Conservation (phyloP, 2,888 invertebrate genomes). For the Ectobius pallidus region DNA sequence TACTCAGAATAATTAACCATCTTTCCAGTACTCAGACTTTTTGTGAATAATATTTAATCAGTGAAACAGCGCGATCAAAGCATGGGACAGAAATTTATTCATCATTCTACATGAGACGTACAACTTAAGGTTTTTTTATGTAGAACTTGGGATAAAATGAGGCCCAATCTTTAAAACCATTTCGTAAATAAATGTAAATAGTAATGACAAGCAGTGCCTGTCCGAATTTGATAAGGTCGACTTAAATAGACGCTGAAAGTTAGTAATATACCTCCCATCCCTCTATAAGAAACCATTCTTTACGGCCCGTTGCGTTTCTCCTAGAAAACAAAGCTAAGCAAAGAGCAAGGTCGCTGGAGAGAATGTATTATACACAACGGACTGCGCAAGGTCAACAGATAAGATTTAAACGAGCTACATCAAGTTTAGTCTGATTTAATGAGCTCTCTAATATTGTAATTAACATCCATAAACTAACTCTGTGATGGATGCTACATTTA, state of each 20-base stretch:
- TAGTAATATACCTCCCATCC: background rate
- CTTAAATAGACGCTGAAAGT: background rate
- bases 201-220: background rate
- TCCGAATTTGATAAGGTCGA: background rate
- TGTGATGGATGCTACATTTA: background rate
- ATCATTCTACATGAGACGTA: no score
- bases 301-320: conserved; percentile 1
- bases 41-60: no score
- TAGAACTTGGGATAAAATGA: no score
- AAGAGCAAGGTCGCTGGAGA: background rate
- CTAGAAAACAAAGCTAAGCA: conserved; percentile 3
- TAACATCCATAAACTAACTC: conserved; percentile 27
- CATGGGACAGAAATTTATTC: no score
- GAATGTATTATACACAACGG: conserved; percentile 11
- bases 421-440: conserved; percentile 9
- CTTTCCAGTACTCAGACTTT: no score
- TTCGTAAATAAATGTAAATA: background rate
- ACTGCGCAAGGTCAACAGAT: conserved; percentile 24
- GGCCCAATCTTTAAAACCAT: no score
- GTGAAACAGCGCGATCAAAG: no score
- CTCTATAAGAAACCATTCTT: background rate
- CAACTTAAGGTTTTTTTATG: no score
- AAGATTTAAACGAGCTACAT: conserved; percentile 18
- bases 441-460: conserved; percentile 34
- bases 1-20: no score